Evolutionary conservation across 2,797 vertebrate species (phyloP), one percentile per base, ranked within the genome.

Genomic region (Schizothorax lantsangensis): DNA sequence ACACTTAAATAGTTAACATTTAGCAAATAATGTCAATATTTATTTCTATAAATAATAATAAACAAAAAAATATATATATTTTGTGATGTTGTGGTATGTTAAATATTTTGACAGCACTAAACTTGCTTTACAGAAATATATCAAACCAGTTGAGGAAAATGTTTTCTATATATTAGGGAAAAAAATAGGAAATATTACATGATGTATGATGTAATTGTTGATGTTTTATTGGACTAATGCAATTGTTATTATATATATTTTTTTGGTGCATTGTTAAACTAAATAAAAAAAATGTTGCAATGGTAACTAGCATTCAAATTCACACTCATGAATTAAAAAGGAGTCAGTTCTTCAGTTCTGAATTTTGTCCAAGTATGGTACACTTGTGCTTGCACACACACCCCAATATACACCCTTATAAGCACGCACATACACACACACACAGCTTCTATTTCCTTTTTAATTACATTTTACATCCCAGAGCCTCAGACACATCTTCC

Each of bases 401-500:
- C 54, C 40, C 54, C 36, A 11, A 30, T 45, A 83, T 80, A 84
- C 79, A 62, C 71, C 6, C 66, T 73, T 40, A 38, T 12, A 66
- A 45, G 19, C 57, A 57, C 19, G 33, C 43, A 36, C 71, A 52
- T 74, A 74, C 89, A 92, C 87, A 91, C 93, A 91, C 92, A 92
- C 90, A 89, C 90, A 92, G 93, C 88, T 92, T 93, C 93, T 87
- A 93, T 94, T 94, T 96, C 93, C 91, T 93, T 95, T 97, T 96
- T 96, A 97, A 98, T 97, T 97, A 97, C 94, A 96, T 95, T 95
- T 96, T 95, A 94, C 93, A 95, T 95, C 92, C 92, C 91, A 92
- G 91, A 83, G 89, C 93, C 91, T 92, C 92, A 88, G 88, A 93
- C 90, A 92, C 91, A 91, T 93, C 92, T 93, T 96, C 95, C 96